phyloP scores from a whole-genome alignment of 2,888 invertebrate species.

The Leptinotarsa rubiginosa region DNA sequence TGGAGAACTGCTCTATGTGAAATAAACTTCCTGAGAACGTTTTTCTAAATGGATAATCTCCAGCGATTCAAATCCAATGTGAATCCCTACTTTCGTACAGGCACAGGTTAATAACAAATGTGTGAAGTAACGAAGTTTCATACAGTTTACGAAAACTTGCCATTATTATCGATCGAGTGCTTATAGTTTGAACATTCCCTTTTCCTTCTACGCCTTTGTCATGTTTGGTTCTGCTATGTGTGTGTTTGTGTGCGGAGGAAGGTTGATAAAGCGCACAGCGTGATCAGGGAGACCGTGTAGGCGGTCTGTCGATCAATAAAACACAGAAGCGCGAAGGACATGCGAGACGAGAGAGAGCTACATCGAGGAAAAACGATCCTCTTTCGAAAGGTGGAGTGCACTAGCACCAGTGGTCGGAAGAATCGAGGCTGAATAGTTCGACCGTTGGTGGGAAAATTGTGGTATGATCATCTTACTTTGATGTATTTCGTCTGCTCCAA shows the following conservation, averaged over 20 bases:
- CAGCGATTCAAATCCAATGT: too few species aligned
- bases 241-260: conserved; percentile 29
- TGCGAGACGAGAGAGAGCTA: conserved; percentile 31
- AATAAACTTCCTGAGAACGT: too few species aligned
- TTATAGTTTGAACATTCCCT: background rate
- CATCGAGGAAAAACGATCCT: conserved; percentile 26
- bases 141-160: too few species aligned
- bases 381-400: background rate
- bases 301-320: conserved; percentile 48
- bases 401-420: background rate
- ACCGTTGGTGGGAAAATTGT: background rate
- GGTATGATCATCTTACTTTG: background rate
- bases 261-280: conserved; percentile 42
- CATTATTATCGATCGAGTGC: too few species aligned
- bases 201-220: conserved; percentile 9
- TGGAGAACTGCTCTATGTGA: too few species aligned
- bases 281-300: conserved; percentile 45
- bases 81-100: too few species aligned
- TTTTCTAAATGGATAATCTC: too few species aligned
- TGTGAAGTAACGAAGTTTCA: too few species aligned
- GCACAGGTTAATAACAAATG: too few species aligned
- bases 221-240: conserved; percentile 16
- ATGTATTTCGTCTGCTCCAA: too few species aligned
- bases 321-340: conserved; percentile 42
- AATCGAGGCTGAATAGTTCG: background rate